Evolutionary conservation across 2,113 vertebrate genomes (phyloP).

Genomic region (Rhynchopsitta pachyrhyncha): DNA sequence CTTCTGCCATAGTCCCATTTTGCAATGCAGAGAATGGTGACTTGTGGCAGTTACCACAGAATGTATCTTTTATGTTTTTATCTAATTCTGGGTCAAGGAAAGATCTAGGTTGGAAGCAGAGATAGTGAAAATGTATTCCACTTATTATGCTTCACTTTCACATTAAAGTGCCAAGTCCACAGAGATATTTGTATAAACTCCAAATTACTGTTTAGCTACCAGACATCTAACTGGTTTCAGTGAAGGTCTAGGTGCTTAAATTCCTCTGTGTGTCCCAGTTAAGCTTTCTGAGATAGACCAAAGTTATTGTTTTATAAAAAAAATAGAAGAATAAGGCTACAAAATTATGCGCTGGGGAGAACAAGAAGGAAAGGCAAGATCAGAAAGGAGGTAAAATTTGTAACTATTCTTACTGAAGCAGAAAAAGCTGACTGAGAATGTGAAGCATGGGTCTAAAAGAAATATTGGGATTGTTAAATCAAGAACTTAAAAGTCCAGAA

Average conservation of each 20-base stretch:
- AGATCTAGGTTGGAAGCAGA: not conserved
- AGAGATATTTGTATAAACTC: not conserved
- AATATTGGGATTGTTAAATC: not conserved
- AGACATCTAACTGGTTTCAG: not conserved
- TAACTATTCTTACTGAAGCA: not conserved
- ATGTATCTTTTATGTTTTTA: not conserved
- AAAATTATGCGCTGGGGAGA: not conserved
- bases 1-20: not conserved
- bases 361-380: not conserved
- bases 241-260: not conserved
- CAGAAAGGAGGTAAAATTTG: not conserved
- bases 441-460: not conserved
- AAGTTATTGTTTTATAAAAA: not conserved
- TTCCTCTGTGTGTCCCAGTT: not conserved
- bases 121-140: not conserved
- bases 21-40: not conserved
- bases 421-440: not conserved
- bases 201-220: not conserved
- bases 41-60: not conserved
- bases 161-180: not conserved
- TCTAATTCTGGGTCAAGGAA: not conserved
- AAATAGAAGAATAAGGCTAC: not conserved
- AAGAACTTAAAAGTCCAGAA: not conserved
- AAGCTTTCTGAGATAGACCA: not conserved
- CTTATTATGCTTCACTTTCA: not conserved